A percentile compares a stretch with the other conserved stretches of the same genome.
Evolutionary conservation across 2,888 invertebrate genomes (phyloP).

Genomic region (Ennomos erosarius): DNA sequence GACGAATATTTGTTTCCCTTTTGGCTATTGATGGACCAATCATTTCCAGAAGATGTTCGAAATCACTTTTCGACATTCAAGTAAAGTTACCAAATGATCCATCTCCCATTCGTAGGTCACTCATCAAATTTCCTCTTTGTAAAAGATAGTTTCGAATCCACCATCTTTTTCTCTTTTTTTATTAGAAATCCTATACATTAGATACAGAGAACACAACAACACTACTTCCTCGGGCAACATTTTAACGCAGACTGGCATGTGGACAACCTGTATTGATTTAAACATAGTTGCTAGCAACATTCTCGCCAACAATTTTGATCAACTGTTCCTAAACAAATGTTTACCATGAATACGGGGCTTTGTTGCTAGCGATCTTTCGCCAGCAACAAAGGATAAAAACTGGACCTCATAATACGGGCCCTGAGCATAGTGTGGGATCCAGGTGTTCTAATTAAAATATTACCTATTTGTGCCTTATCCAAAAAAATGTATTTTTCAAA

Average conservation of each 20-base stretch:
- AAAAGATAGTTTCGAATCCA: no score
- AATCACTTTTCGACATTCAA: conserved; percentile 42
- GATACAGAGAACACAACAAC: conserved; percentile 8
- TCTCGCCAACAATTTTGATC: conserved; percentile 18
- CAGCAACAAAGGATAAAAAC: no score
- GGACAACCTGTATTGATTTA: conserved; percentile 12
- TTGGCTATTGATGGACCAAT: conserved; percentile 42
- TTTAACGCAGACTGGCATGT: conserved; percentile 10
- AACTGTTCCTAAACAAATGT: conserved; percentile 18
- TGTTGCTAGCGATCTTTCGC: no score
- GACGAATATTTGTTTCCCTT: conserved; percentile 42
- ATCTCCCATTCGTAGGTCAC: conserved; percentile 40
- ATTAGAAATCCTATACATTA: conserved; percentile 27
- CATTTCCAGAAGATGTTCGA: conserved; percentile 42
- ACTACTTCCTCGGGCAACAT: conserved; percentile 6
- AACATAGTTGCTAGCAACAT: conserved; percentile 15
- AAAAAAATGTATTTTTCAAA: no score
- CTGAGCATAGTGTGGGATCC: no score
- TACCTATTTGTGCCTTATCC: no score
- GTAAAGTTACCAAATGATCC: conserved; percentile 33
- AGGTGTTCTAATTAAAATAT: no score
- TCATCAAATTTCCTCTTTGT: conserved; percentile 35
- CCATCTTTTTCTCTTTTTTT: conserved; percentile 30
- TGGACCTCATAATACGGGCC: background rate
- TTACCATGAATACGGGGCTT: conserved; percentile 2